Conservation (phyloP, 2,797 vertebrate species). For the Trematomus bernacchii region DNA sequence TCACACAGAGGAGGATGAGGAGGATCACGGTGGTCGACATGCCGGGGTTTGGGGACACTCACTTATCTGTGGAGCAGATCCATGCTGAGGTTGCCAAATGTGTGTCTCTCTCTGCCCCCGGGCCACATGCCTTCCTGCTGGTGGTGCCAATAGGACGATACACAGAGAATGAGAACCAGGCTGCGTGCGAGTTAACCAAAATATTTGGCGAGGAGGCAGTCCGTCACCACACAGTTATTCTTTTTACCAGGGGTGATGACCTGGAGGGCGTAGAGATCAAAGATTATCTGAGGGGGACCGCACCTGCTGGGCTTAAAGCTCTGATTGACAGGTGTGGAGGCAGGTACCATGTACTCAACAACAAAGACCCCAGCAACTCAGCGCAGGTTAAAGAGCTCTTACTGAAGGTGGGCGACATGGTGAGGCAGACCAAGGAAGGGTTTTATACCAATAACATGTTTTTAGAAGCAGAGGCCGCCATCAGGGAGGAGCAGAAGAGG, state of each 20-base stretch:
- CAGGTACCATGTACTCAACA: constrained; percentile 84
- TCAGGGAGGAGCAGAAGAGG: constrained; percentile 78
- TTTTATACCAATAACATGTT: constrained; percentile 81
- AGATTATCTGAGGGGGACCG: constrained; percentile 68
- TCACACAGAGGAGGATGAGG: constrained; percentile 31
- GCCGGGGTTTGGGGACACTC: constrained; percentile 86
- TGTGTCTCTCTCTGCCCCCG: constrained; percentile 81
- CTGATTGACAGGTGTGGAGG: constrained; percentile 80
- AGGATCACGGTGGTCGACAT: constrained; percentile 82
- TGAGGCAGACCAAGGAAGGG: constrained; percentile 56
- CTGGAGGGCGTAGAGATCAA: constrained; percentile 75
- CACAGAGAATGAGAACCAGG: constrained; percentile 76
- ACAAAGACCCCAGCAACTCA: constrained; percentile 68
- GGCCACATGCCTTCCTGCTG: constrained; percentile 87
- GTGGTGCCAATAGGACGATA: constrained; percentile 86
- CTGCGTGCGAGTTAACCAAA: constrained; percentile 62
- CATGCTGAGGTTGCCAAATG: constrained; percentile 82
- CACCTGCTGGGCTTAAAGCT: constrained; percentile 69
- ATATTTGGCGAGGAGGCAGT: constrained; percentile 82
- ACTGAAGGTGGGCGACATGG: constrained; percentile 77
- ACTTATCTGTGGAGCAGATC: constrained; percentile 66
- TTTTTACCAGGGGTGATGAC: constrained; percentile 84
- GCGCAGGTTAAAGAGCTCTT: constrained; percentile 79
- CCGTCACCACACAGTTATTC: constrained; percentile 78
- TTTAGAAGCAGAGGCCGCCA: constrained; percentile 75